Evolutionary conservation across 1,140 invertebrate species (phyloP).

Genomic region (Papilio aristodemus): DNA sequence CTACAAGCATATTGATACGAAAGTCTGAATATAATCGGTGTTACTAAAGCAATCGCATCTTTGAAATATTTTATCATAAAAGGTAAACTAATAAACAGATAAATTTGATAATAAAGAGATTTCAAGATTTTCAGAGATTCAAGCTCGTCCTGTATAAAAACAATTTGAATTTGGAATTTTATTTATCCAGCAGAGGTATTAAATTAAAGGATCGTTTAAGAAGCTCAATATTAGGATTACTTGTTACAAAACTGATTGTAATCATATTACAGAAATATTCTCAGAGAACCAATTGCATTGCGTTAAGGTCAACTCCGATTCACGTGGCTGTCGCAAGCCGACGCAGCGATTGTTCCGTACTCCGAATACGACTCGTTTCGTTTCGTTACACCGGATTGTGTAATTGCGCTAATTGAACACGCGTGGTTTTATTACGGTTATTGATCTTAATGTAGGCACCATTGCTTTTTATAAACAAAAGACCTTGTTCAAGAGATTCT

Average conservation of each 20-base stretch:
- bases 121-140: too few species aligned
- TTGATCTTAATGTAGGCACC: not conserved
- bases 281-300: constrained; percentile 19
- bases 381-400: constrained; percentile 32
- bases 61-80: too few species aligned
- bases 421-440: not conserved
- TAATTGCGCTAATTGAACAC: constrained; percentile 26
- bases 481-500: not conserved
- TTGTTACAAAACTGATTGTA: constrained; percentile 1
- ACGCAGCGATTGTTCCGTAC: constrained; percentile 5
- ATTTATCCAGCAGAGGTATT: too few species aligned
- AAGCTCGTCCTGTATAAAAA: too few species aligned
- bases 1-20: too few species aligned
- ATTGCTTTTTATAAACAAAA: not conserved
- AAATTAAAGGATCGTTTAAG: too few species aligned
- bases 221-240: not conserved
- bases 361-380: constrained; percentile 15
- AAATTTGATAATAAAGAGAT: too few species aligned
- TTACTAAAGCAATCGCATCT: too few species aligned
- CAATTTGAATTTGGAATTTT: too few species aligned
- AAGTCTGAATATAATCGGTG: too few species aligned
- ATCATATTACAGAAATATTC: constrained; percentile 17
- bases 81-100: too few species aligned
- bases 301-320: constrained; percentile 20
- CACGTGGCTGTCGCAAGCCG: constrained; percentile 22